Evolutionary conservation across 2,113 vertebrate genomes (phyloP), one percentile per base, ranked within the genome.

Genomic region (Tyto alba): DNA sequence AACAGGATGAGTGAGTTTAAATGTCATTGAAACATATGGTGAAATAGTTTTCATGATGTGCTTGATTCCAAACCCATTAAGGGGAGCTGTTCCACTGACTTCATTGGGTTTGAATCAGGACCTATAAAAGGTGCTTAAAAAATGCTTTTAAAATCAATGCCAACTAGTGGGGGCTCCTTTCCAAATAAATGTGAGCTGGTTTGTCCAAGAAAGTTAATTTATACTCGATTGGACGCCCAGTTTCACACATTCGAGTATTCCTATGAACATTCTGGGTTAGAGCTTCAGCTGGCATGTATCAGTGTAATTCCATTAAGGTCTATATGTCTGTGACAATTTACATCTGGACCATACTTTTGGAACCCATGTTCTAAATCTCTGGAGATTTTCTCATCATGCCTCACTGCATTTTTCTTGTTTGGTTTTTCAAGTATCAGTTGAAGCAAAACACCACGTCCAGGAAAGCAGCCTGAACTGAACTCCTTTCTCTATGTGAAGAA

Each of bases 381-480:
- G 62, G 92, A 90, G 82, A 92, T 96, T 94, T 94, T 90, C 85
- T 97, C 90, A 74, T 96, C 82, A 64, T 60, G 56, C 52, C 48
- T 95, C 93, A 94, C 66, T 64, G 27, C 15, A 75, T 95, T 96
- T 97, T 96, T 93, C 86, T 91, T 52, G 29, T 82, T 77, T 47
- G 59, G 11, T 66, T 91, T 96, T 94, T 84, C 45, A 74, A 59
- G n/a, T 88, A 93, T 79, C 13, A 4, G 34, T 62, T 93, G 75
- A 91, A 90, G 77, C 0, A 40, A 92, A 90, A 52, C 56, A 66
- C 73, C 79, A 13, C 52, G 26, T 75, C 40, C 48, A 78, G 71
- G 25, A 84, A 72, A 83, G 84, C 13, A 73, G 20, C 4, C 30
- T 89, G 36, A 89, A 48, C 60, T 62, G 79, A 48, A 77, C 87